Evolutionary conservation across 2,113 vertebrate species (phyloP).

Genomic region (Petrocephalus zakoni): DNA sequence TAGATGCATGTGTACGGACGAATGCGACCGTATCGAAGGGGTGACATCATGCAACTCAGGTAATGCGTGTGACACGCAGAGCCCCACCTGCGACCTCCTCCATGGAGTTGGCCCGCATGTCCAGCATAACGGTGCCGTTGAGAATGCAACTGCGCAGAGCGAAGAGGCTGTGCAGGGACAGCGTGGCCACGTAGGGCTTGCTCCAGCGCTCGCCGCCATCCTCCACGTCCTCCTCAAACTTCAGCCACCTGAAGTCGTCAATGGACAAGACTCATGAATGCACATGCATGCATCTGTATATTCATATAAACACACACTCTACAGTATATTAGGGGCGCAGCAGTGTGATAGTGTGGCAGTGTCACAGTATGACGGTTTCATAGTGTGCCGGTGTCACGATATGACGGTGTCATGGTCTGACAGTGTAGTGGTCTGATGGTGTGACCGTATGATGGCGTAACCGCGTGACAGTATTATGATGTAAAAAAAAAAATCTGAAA

Average conservation of each 20-base stretch:
- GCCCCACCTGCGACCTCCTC: constrained; percentile 18
- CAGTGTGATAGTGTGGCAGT: neutral
- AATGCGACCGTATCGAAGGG: neutral
- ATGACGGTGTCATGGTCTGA: too few relatives aligned
- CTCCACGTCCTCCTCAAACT: constrained; percentile 25
- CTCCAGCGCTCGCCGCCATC: constrained; percentile 22
- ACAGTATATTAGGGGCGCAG: neutral
- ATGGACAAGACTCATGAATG: neutral
- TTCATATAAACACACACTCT: neutral
- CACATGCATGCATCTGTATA: neutral
- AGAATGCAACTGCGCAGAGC: constrained; percentile 23
- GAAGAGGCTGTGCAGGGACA: constrained; percentile 24
- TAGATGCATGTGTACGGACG: neutral
- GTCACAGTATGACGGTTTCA: too few relatives aligned
- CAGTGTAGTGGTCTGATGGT: too few relatives aligned
- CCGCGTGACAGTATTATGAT: neutral
- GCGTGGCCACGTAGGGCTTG: constrained; percentile 23
- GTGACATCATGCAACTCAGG: neutral
- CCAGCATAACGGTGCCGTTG: constrained; percentile 21
- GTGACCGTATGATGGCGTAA: too few relatives aligned
- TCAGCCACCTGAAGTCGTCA: constrained; percentile 19
- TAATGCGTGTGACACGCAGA: neutral
- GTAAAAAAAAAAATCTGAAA: neutral
- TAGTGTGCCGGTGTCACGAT: neutral
- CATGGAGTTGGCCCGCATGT: constrained; percentile 21